A percentile compares a stretch with the other conserved stretches of the same genome.
phyloP scores from a whole-genome alignment of 1,140 invertebrate species.

The Batillaria attramentaria region DNA sequence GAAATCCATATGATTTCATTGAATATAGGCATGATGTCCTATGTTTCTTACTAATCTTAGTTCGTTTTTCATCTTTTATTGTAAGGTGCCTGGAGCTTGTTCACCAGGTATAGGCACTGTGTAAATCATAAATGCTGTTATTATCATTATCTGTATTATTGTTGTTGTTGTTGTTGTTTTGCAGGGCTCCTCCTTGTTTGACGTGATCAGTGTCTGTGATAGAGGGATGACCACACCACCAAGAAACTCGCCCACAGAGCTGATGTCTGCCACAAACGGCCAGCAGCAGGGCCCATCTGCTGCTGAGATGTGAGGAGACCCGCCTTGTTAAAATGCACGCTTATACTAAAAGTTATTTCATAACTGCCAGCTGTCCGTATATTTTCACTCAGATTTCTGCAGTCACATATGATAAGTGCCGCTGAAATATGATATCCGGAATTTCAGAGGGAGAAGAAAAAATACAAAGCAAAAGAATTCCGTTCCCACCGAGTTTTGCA shows the following conservation, averaged over 20 bases:
- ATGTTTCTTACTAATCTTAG: background rate
- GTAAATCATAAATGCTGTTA: background rate
- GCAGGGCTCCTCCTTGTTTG: conserved; percentile 56
- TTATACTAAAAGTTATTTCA: too few relatives aligned
- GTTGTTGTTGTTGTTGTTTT: background rate
- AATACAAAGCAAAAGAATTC: too few relatives aligned
- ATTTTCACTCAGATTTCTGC: too few relatives aligned
- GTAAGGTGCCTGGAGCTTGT: background rate
- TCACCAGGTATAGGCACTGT: background rate
- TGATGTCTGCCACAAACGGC: background rate
- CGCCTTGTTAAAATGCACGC: too few relatives aligned
- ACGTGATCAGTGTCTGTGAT: conserved; percentile 39
- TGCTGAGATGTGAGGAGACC: conserved; percentile 49
- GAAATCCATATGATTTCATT: too few relatives aligned
- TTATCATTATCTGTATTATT: background rate
- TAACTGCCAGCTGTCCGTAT: too few relatives aligned
- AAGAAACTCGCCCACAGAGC: conserved; percentile 4
- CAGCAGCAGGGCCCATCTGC: conserved; percentile 3
- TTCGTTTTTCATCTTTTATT: background rate
- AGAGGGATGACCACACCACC: conserved; percentile 23
- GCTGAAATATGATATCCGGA: too few relatives aligned
- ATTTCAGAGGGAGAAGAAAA: too few relatives aligned
- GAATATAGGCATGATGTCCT: too few relatives aligned
- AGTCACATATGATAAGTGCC: too few relatives aligned
- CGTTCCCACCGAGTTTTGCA: too few relatives aligned